Evolutionary conservation across 1,140 invertebrate species (phyloP).

Genomic region (Condylostylus longicornis): DNA sequence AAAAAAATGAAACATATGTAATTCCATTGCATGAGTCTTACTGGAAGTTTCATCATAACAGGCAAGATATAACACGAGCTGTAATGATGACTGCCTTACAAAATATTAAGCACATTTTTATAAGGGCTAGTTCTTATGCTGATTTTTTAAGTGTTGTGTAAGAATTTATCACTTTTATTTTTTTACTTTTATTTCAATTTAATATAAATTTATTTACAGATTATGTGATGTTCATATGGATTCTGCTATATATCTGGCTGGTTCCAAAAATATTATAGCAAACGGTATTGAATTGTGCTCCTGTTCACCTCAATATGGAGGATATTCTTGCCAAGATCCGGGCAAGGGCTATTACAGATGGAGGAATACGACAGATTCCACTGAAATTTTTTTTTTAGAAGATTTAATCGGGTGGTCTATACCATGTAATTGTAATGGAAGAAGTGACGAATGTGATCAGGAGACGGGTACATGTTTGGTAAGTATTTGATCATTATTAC

Average conservation of each 20-base stretch:
- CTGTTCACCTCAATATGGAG: constrained; percentile 64
- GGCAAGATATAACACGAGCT: constrained; percentile 40
- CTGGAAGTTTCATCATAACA: constrained; percentile 33
- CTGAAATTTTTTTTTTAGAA: constrained; percentile 25
- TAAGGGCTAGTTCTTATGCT: constrained; percentile 56
- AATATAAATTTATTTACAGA: too few relatives aligned
- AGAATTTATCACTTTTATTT: constrained; percentile 23
- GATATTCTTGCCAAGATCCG: constrained; percentile 75
- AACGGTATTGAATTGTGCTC: constrained; percentile 75
- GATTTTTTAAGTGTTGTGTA: constrained; percentile 47
- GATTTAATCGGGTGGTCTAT: constrained; percentile 60
- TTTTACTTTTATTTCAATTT: too few relatives aligned
- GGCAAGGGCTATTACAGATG: constrained; percentile 71
- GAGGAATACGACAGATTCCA: constrained; percentile 36
- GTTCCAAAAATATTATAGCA: constrained; percentile 45
- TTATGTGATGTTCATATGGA: constrained; percentile 67
- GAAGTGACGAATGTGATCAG: constrained; percentile 62
- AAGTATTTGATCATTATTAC: constrained; percentile 19
- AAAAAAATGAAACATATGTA: constrained; percentile 22
- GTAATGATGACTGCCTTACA: constrained; percentile 81
- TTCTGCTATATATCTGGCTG: constrained; percentile 50
- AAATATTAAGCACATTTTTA: constrained; percentile 63
- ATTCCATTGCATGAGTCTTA: constrained; percentile 42
- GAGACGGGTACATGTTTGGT: constrained; percentile 77
- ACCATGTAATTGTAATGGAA: constrained; percentile 68